Evolutionary conservation across 2,888 invertebrate species (phyloP).

Genomic region (Mesodorylaimus sp.): DNA sequence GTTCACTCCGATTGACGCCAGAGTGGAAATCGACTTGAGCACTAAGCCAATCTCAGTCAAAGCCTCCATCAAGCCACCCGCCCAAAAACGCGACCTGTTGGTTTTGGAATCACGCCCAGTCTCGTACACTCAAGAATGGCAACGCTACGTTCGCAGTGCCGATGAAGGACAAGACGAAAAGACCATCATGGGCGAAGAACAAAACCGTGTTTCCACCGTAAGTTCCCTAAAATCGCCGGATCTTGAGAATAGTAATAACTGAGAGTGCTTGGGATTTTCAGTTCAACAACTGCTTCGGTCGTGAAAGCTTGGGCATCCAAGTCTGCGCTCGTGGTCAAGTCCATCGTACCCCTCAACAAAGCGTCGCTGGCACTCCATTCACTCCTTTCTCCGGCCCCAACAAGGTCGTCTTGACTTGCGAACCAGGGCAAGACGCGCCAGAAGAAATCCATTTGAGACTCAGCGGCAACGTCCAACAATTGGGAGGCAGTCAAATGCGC

Average conservation of each 20-base stretch:
- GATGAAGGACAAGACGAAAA: slow-evolving; percentile 18
- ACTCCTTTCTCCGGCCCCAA: slow-evolving; percentile 12
- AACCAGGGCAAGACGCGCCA: slow-evolving; percentile 6
- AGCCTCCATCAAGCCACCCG: background rate
- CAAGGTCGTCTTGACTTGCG: slow-evolving; percentile 5
- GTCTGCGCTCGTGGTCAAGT: slow-evolving; percentile 4
- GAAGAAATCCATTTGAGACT: slow-evolving; percentile 1
- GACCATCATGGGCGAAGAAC: slow-evolving; percentile 15
- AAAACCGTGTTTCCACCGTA: slow-evolving; percentile 12
- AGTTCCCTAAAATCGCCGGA: background rate
- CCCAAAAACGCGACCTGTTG: background rate
- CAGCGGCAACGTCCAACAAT: background rate
- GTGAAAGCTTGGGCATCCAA: slow-evolving; percentile 14
- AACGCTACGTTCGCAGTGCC: slow-evolving; percentile 14
- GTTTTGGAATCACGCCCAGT: slow-evolving; percentile 14
- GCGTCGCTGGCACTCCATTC: background rate
- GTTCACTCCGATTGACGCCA: slow-evolving; percentile 18
- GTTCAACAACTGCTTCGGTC: slow-evolving; percentile 12
- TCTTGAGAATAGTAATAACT: background rate
- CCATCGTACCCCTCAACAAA: slow-evolving; percentile 5
- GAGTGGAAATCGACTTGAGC: slow-evolving; percentile 7
- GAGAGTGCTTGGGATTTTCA: slow-evolving; percentile 3
- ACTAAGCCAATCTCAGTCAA: slow-evolving; percentile 8
- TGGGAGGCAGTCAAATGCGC: too few species aligned
- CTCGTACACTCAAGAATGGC: slow-evolving; percentile 17